Evolutionary conservation across 2,888 invertebrate genomes (phyloP).

Genomic region (Drosophila niveifrons): DNA sequence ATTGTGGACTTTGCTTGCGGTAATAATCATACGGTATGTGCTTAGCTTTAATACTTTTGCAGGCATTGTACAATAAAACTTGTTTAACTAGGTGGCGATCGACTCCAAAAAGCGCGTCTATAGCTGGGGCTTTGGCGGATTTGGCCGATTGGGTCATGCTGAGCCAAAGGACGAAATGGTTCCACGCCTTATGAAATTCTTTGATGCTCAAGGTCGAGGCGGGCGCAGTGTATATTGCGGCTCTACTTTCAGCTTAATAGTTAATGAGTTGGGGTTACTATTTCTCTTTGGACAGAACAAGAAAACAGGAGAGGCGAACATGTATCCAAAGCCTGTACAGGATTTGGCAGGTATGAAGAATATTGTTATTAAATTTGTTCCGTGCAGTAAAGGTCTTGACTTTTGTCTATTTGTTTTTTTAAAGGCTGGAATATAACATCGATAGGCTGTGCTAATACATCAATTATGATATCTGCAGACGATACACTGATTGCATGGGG

Average conservation of each 20-base stretch:
- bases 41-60: neutral
- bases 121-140: constrained; percentile 98
- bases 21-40: constrained; percentile 93
- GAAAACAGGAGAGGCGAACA: constrained; percentile 96
- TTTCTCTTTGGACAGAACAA: constrained; percentile 97
- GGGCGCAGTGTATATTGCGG: constrained; percentile 93
- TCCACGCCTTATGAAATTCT: constrained; percentile 94
- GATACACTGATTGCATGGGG: constrained; percentile 97
- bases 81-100: constrained; percentile 89
- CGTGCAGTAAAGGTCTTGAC: no score
- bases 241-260: constrained; percentile 93
- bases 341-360: constrained; percentile 89
- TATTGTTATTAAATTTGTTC: neutral
- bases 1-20: constrained; percentile 97
- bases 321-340: constrained; percentile 98
- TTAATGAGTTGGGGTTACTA: constrained; percentile 90
- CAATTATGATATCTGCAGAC: constrained; percentile 95
- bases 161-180: constrained; percentile 97
- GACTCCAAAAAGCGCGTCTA: constrained; percentile 95
- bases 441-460: constrained; percentile 93
- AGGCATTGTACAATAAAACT: neutral
- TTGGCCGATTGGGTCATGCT: constrained; percentile 96
- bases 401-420: neutral
- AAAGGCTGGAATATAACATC: constrained; percentile 95
- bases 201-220: constrained; percentile 94